Percentiles rank a stretch among this genome's conserved stretches.
phyloP scores from a whole-genome alignment of 2,888 invertebrate species.

The Odontomyia ornata region DNA sequence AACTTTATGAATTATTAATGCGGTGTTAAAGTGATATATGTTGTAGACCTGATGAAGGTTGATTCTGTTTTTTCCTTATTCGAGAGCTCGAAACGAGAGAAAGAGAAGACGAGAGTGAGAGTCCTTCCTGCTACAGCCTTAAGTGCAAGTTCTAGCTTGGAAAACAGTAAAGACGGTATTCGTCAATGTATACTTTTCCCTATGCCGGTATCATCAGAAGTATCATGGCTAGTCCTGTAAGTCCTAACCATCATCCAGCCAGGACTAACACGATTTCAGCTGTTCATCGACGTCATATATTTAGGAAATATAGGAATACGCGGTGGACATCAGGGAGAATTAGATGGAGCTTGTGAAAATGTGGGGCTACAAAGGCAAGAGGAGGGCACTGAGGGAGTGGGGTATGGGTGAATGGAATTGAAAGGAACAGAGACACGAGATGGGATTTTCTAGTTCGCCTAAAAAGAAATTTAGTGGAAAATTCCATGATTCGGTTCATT shows the following conservation, averaged over 20 bases:
- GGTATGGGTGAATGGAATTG: too few relatives aligned
- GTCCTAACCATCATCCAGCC: not conserved
- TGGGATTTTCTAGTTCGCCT: conserved; percentile 41
- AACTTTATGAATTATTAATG: conserved; percentile 45
- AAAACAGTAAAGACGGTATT: too few relatives aligned
- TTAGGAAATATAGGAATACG: not conserved
- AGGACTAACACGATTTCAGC: not conserved
- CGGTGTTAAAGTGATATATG: conserved; percentile 44
- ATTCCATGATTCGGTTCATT: conserved; percentile 39
- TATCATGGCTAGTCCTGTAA: not conserved
- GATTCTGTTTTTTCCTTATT: conserved; percentile 15
- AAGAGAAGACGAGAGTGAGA: too few relatives aligned
- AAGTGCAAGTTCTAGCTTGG: too few relatives aligned
- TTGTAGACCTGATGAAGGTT: conserved; percentile 43
- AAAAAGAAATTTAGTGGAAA: conserved; percentile 42
- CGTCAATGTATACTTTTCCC: too few relatives aligned
- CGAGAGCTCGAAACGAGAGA: not conserved
- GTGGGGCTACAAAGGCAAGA: not conserved
- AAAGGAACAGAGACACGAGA: not conserved
- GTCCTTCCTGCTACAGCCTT: too few relatives aligned
- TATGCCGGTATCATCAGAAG: not conserved
- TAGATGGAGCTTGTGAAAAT: not conserved
- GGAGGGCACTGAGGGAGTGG: not conserved
- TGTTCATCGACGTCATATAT: not conserved
- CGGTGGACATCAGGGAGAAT: not conserved